These are phyloP conservation scores for Sipunculus nudus DNA, from an alignment of 2,888 invertebrate species.

Conservation along the genomic window DNA sequence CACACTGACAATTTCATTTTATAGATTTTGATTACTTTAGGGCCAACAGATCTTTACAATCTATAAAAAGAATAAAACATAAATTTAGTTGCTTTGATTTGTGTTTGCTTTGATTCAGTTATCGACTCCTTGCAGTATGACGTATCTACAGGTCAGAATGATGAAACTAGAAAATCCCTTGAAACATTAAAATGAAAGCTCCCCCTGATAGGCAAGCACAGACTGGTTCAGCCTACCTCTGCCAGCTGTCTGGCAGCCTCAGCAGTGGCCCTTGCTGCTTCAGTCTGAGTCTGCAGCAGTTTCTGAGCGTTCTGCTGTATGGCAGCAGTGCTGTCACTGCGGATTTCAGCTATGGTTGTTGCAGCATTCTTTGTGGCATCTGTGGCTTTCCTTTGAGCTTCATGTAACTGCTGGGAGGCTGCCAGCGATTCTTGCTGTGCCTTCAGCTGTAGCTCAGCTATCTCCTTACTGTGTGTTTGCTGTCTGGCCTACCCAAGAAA, in stretches of 20 bases:
- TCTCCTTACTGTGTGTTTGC: slow-evolving; percentile 51
- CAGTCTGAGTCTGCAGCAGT: slow-evolving; percentile 44
- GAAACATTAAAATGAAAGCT: too few relatives aligned
- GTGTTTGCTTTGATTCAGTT: too few relatives aligned
- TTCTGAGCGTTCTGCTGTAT: slow-evolving; percentile 42
- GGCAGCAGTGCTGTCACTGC: slow-evolving; percentile 39
- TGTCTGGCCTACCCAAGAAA: slow-evolving; percentile 49
- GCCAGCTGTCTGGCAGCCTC: slow-evolving; percentile 51
- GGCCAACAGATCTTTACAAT: too few relatives aligned
- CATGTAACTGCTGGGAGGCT: slow-evolving; percentile 50
- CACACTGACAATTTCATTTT: too few relatives aligned
- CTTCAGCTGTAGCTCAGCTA: slow-evolving; percentile 51
- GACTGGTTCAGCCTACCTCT: slow-evolving; percentile 36
- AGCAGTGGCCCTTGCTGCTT: slow-evolving; percentile 52
- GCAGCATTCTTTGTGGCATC: slow-evolving; percentile 40
- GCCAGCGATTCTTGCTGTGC: slow-evolving; percentile 52
- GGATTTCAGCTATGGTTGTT: slow-evolving; percentile 34
- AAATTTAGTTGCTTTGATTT: too few relatives aligned
- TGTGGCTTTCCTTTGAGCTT: slow-evolving; percentile 26
- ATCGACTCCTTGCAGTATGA: too few relatives aligned
- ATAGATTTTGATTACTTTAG: too few relatives aligned
- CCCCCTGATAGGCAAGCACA: too few relatives aligned
- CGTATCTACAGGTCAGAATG: too few relatives aligned
- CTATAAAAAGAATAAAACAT: too few relatives aligned
- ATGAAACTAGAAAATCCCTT: too few relatives aligned